Evolutionary conservation across 1,140 invertebrate species (phyloP), one percentile per base, ranked within the genome.

Genomic region (Ganaspis sp.): DNA sequence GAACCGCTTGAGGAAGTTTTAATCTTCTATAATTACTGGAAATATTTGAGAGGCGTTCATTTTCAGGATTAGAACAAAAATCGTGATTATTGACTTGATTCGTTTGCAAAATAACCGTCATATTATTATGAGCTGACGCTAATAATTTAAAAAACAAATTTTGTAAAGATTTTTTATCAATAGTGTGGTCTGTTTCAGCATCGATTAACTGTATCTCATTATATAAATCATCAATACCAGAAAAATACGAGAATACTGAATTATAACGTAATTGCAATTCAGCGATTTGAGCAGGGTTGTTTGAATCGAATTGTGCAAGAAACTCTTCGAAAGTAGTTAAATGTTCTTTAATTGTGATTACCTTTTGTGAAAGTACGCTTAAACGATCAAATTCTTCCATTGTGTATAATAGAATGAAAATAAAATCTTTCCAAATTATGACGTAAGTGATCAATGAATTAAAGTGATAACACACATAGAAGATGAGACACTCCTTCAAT

Each of bases 341-440:
- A 70, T 70, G 69, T n/a, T 70, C 12, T 37, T 40, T 19, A 49
- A 54, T 73, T 49, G 71, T 54, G 11, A 9, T 49, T 0, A n/a
- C 11, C 53, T 73, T 73, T 49, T 73, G 71, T 37, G 37, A 53
- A 40, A 49, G 42, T 9, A 73, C 21, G 17, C 15, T 54, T 73
- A 73, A 53, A 23, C 71, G 37, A 19, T 70, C 69, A 38, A 70
- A 70, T 4, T 38, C 69, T 5, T 70, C 69, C 69, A 70, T 70
- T 38, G 9, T 53, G 2, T 11, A 42, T 42, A 42, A 42, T 42
- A 1, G 9, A 42, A 42, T 42, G 40, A 42, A 42, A n/a, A n/a
- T n/a, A n/a, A n/a, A n/a, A n/a, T n/a, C 15, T 42, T 4, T 42
- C 8, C 9, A 42, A 42, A 42, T 42, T 42, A 12, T 42, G 9